Percentiles rank a stretch among this genome's conserved stretches.
Evolutionary conservation across 2,797 vertebrate genomes (phyloP).

Genomic region (Cetoscarus ocellatus): DNA sequence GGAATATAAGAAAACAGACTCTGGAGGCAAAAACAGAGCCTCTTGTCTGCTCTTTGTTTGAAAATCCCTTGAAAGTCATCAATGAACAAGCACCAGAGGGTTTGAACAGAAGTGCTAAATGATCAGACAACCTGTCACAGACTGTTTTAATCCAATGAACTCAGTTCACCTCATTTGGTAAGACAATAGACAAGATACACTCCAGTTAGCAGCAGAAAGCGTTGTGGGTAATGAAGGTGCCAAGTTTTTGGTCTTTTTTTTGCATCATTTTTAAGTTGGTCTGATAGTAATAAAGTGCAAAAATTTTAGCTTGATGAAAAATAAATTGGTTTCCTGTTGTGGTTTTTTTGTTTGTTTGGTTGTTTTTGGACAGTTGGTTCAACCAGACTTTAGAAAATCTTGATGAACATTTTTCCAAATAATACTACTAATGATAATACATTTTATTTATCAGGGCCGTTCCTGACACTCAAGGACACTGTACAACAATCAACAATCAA

Average conservation of each 20-base stretch:
- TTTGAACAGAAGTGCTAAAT: conserved; percentile 18
- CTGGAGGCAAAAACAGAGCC: conserved; percentile 44
- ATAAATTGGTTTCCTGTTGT: no score
- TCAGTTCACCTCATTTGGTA: conserved; percentile 5
- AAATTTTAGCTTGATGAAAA: background rate
- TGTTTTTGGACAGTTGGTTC: no score
- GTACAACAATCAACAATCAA: no score
- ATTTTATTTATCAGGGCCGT: no score
- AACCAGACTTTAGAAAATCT: no score
- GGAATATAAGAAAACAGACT: conserved; percentile 48
- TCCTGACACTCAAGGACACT: no score
- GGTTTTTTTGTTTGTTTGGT: no score
- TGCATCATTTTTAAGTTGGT: background rate
- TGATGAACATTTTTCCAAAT: no score
- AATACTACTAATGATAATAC: no score
- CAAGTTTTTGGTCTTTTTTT: background rate
- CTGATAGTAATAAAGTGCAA: background rate
- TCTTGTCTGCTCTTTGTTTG: conserved; percentile 31
- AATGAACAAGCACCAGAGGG: conserved; percentile 11
- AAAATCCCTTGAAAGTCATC: conserved; percentile 16
- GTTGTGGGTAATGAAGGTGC: background rate
- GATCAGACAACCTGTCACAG: conserved; percentile 25
- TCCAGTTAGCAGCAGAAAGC: background rate
- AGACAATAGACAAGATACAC: conserved; percentile 7
- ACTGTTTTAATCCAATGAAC: conserved; percentile 34